Evolutionary conservation across 2,888 invertebrate species (phyloP).

Genomic region (Chymomyza fuscimana): DNA sequence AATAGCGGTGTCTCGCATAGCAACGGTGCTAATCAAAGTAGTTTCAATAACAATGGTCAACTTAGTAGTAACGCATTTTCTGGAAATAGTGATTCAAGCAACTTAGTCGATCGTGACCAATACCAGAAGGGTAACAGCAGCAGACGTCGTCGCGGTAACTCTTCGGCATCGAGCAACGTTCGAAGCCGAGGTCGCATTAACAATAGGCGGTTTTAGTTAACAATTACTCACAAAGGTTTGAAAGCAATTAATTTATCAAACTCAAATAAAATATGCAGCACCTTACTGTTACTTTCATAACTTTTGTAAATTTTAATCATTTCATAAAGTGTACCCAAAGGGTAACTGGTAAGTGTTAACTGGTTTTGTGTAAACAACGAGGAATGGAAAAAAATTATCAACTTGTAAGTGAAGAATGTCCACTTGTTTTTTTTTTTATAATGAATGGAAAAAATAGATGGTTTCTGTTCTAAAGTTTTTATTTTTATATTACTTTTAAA

Average conservation of each 20-base stretch:
- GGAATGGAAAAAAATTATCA: not conserved
- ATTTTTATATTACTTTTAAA: not conserved
- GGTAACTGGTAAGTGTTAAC: not conserved
- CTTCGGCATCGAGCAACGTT: slow-evolving; percentile 28
- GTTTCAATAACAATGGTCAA: slow-evolving; percentile 45
- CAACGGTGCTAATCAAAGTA: slow-evolving; percentile 52
- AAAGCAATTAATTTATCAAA: not conserved
- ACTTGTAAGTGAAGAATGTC: too few relatives aligned
- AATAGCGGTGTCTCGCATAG: slow-evolving; percentile 43
- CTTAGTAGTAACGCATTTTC: slow-evolving; percentile 21
- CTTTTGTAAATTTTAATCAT: not conserved
- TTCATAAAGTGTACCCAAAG: too few relatives aligned
- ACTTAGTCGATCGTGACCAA: slow-evolving; percentile 53
- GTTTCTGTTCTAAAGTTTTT: not conserved
- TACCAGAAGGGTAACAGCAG: slow-evolving; percentile 48
- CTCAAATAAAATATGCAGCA: not conserved
- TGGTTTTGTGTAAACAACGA: not conserved
- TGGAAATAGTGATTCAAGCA: slow-evolving; percentile 40
- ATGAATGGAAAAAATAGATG: not conserved
- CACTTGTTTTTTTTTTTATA: too few relatives aligned
- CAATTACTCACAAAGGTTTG: slow-evolving; percentile 8
- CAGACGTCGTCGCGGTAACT: slow-evolving; percentile 15
- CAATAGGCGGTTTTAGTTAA: slow-evolving; percentile 70
- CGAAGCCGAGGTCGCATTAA: slow-evolving; percentile 65
- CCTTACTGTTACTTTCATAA: not conserved